phyloP scores from a whole-genome alignment of 2,113 vertebrate genomes.

The Poicephalus gulielmi region DNA sequence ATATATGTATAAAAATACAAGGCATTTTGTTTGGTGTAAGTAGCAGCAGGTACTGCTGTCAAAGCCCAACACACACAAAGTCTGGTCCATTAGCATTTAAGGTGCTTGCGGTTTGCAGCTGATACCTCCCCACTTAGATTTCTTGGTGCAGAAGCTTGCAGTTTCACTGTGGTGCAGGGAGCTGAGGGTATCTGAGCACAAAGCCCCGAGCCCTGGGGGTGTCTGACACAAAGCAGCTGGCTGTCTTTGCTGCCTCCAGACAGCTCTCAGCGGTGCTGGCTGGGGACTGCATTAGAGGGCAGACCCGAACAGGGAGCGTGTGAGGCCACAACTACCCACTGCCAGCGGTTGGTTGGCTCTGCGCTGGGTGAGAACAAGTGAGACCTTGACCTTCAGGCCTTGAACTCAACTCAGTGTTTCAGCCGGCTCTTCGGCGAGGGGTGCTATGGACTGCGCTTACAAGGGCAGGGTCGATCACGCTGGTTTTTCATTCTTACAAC shows the following conservation, averaged over 20 bases:
- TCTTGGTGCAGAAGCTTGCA: not conserved
- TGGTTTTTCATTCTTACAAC: not conserved
- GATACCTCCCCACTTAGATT: not conserved
- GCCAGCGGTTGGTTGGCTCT: not conserved
- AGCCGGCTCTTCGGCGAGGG: accelerated
- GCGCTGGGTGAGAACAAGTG: not conserved
- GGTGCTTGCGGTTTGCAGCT: not conserved
- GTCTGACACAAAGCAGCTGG: accelerated
- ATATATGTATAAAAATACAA: not conserved
- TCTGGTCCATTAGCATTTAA: not conserved
- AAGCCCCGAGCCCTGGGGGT: not conserved
- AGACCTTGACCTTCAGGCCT: slow-evolving; percentile 11
- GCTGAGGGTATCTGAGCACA: not conserved
- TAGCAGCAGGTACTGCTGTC: not conserved
- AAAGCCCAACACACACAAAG: not conserved
- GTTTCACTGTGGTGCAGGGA: not conserved
- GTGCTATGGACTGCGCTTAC: accelerated
- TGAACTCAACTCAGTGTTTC: accelerated
- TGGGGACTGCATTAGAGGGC: not conserved
- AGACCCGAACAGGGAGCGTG: not conserved
- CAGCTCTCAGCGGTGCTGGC: not conserved
- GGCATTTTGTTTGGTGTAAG: not conserved
- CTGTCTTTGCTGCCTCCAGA: not conserved
- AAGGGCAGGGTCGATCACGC: not conserved
- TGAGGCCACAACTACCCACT: not conserved